Evolutionary conservation across 2,113 vertebrate species (phyloP).

Genomic region (Etheostoma cragini): DNA sequence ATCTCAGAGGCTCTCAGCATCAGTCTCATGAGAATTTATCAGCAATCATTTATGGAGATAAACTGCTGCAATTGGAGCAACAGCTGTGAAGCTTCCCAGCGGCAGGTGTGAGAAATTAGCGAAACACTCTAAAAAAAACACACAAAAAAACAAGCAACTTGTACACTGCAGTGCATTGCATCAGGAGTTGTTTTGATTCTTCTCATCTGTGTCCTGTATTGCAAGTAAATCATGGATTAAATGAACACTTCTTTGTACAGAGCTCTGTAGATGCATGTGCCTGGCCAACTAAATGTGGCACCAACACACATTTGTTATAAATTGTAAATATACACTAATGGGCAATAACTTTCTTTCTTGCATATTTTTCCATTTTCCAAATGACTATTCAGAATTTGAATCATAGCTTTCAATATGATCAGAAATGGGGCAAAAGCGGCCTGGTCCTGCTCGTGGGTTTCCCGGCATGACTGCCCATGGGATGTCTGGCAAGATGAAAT

Average conservation of each 20-base stretch:
- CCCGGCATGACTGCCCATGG: slow-evolving; percentile 41
- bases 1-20: slow-evolving; percentile 67
- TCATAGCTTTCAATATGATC: slow-evolving; percentile 40
- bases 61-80: slow-evolving; percentile 75
- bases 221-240: slow-evolving; percentile 40
- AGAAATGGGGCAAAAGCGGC: slow-evolving; percentile 36
- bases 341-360: slow-evolving; percentile 28
- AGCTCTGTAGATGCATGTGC: slow-evolving; percentile 1
- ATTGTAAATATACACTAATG: slow-evolving; percentile 31
- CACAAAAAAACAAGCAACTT: slow-evolving; percentile 13
- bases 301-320: slow-evolving; percentile 30
- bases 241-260: slow-evolving; percentile 5
- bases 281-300: background rate
- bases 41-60: slow-evolving; percentile 81
- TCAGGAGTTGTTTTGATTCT: slow-evolving; percentile 47
- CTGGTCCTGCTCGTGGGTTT: slow-evolving; percentile 41
- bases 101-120: slow-evolving; percentile 78
- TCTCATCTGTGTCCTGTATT: slow-evolving; percentile 46
- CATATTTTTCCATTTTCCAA: slow-evolving; percentile 58
- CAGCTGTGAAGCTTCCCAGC: slow-evolving; percentile 77
- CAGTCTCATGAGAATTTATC: slow-evolving; percentile 74
- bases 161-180: slow-evolving; percentile 16
- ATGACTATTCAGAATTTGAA: slow-evolving; percentile 52
- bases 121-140: slow-evolving; percentile 45
- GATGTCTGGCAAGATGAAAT: slow-evolving; percentile 75